Evolutionary conservation across 2,113 vertebrate genomes (phyloP).

Genomic region (Dryoscopus gambensis): DNA sequence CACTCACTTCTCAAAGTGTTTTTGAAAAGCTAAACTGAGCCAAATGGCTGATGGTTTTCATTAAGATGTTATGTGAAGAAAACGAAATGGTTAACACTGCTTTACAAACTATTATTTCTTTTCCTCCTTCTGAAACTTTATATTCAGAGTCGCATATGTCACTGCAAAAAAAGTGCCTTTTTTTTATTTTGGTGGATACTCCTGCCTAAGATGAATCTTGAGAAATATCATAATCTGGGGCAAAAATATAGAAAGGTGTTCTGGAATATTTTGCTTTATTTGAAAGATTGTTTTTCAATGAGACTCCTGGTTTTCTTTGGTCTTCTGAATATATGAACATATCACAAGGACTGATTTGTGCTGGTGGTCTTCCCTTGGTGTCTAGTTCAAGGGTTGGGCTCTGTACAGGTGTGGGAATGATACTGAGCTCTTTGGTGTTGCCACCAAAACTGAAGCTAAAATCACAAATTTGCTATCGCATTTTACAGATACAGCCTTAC

Average conservation of each 20-base stretch:
- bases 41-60: neutral
- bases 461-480: neutral
- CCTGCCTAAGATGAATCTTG: neutral
- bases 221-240: neutral
- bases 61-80: neutral
- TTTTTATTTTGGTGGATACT: neutral
- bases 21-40: neutral
- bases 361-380: rapidly evolving
- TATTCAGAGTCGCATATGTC: neutral
- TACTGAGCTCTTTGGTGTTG: neutral
- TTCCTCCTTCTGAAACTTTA: neutral
- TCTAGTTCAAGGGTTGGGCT: neutral
- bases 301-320: neutral
- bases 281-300: neutral
- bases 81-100: neutral
- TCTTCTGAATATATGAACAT: neutral
- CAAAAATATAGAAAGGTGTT: neutral
- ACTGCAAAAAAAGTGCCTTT: rapidly evolving
- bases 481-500: neutral
- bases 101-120: neutral
- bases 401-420: neutral
- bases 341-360: neutral
- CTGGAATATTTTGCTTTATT: neutral
- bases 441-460: neutral
- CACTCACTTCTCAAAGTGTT: rapidly evolving